Evolutionary conservation across 2,113 vertebrate genomes (phyloP).

Genomic region (Hydropotes inermis): DNA sequence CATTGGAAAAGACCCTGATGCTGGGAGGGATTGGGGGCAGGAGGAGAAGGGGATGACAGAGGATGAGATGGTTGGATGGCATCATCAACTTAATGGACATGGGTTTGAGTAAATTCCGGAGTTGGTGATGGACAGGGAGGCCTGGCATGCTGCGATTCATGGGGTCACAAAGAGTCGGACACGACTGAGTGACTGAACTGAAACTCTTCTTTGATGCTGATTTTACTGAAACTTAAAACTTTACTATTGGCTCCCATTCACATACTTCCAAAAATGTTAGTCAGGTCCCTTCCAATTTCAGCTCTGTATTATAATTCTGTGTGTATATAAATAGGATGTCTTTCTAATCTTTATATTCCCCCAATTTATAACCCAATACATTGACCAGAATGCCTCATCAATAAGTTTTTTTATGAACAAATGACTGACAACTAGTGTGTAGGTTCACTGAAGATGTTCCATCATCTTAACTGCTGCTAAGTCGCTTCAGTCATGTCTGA

Average conservation of each 20-base stretch:
- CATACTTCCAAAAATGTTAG: neutral
- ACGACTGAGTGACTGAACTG: too few relatives aligned
- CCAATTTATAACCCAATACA: neutral
- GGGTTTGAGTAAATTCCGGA: too few relatives aligned
- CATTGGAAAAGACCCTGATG: too few relatives aligned
- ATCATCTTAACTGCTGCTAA: neutral
- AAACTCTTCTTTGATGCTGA: neutral
- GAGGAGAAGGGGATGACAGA: too few relatives aligned
- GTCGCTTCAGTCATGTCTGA: too few relatives aligned
- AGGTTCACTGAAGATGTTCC: neutral
- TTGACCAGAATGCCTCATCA: neutral
- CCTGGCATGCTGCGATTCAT: too few relatives aligned
- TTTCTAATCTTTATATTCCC: neutral
- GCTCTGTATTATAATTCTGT: neutral
- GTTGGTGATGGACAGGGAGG: too few relatives aligned
- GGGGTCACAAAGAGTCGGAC: too few relatives aligned
- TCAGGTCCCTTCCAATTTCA: neutral
- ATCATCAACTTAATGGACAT: too few relatives aligned
- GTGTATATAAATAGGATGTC: neutral
- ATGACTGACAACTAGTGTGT: neutral
- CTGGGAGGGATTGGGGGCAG: too few relatives aligned
- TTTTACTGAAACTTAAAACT: neutral
- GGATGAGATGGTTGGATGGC: too few relatives aligned
- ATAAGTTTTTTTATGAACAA: neutral
- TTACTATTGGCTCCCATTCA: neutral